Base-by-base conservation (phyloP, 2,797 vertebrate species). In the Myripristis jacobus region DNA sequence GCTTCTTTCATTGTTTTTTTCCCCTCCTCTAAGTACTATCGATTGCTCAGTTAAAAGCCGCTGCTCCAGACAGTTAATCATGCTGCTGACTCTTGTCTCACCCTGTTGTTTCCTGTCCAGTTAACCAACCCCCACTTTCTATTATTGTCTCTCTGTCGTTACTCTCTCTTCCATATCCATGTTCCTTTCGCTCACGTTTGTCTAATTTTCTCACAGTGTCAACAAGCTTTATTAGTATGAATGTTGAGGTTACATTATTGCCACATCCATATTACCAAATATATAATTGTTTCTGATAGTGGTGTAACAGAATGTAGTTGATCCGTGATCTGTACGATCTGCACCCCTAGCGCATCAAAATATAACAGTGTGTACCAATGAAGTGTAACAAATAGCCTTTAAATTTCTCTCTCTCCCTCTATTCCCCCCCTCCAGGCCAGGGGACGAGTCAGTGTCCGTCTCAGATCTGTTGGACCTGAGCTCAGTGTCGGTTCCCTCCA, bases 391-490 rank as follows among this genome's bases (percentile, higher is more conserved):
- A n/a, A n/a, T n/a, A n/a, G n/a, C n/a, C n/a, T n/a, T n/a, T n/a
- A n/a, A n/a, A n/a, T n/a, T n/a, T n/a, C 24, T 46, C 52, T 15
- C 46, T 73, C 55, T 69, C 22, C 3, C 36, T n/a, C 54, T 63
- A 21, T 53, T 65, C 41, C 69, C 21, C 21, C 19, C 44, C 53
- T 6, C 2, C 84, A 97, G 96, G 73, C 94, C 92, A 15, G 91
- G 91, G 52, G 95, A 96, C 22, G 96, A 97, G 22, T 92, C 92
- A 0, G 84, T 94, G 65, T 94, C 93, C 0, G 92, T 95, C 61
- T 93, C 93, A 4, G 95, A 97, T 43, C 90, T 95, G 24, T 87
- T 96, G 0, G 96, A 96, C 73, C 88, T 96, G 61, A 92, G 91
- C 86, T 93, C 93, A 0, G 94, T 94, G 68, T 90, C 94, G 2